A percentile compares a stretch with the other conserved stretches of the same genome.
Evolutionary conservation across 2,113 vertebrate species (phyloP).

Genomic region (Lanius ludovicianus): DNA sequence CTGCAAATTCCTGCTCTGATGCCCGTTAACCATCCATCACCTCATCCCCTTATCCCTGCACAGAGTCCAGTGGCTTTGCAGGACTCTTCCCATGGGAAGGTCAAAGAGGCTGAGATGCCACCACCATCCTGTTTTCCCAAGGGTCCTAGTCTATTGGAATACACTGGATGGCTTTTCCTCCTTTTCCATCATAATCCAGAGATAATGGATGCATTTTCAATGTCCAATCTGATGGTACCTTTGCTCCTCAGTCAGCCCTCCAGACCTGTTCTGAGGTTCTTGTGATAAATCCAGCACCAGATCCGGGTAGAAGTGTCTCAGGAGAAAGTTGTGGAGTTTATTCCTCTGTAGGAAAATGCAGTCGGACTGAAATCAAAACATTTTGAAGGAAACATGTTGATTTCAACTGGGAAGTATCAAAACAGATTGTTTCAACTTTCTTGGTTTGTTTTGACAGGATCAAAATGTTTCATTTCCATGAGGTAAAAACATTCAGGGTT

Average conservation of each 20-base stretch:
- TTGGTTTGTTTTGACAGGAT: conserved; percentile 39
- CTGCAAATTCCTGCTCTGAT: not conserved
- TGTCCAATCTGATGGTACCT: not conserved
- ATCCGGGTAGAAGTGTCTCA: fast-evolving
- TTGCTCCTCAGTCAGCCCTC: not conserved
- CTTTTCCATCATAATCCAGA: not conserved
- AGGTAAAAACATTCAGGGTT: conserved; percentile 44
- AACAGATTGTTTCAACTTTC: conserved; percentile 55
- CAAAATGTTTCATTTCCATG: conserved; percentile 58
- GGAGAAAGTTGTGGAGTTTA: not conserved
- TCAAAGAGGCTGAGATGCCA: not conserved
- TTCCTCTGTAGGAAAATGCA: not conserved
- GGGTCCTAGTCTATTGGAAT: fast-evolving
- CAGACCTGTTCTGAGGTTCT: not conserved
- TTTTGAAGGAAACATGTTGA: conserved; percentile 21
- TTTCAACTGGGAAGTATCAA: conserved; percentile 36
- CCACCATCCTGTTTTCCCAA: not conserved
- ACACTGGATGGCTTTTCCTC: not conserved
- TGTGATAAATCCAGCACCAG: not conserved
- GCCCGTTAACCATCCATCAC: fast-evolving
- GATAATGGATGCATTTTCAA: not conserved
- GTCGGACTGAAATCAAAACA: conserved; percentile 38
- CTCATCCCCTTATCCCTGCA: not conserved
- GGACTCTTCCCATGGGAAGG: not conserved
- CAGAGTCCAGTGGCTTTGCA: not conserved